Evolutionary conservation across 2,888 invertebrate genomes (phyloP), one percentile per base, ranked within the genome.

Genomic region (Therioaphis trifolii): DNA sequence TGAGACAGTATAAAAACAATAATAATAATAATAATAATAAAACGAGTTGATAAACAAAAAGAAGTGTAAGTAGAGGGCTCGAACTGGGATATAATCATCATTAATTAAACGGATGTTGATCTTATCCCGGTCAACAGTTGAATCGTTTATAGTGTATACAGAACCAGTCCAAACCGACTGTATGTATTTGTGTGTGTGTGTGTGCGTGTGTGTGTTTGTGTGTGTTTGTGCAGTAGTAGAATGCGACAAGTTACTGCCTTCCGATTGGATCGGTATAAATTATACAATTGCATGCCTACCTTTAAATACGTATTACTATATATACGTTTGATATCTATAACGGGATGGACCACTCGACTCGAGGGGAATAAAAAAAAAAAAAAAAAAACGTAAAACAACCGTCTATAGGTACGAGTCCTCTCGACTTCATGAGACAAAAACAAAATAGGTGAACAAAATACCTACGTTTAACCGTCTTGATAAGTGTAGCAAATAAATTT

Each of bases 91-190:
- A 82, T 82, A 82, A 82, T 82, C 82, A 66, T 82, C 82, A 82
- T 82, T 82, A 82, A 82, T 82, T 82, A 82, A 82, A 82, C 82
- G 82, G 82, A 82, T 82, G 82, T 82, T 82, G 82, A 82, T 82
- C 82, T 82, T 82, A 82, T 82, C 82, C 82, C 49, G 66, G 63
- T 40, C 82, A 74, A 11, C 82, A 27, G 72, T 74, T 35, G 82
- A 66, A 82, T 63, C 82, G 80, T 78, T 52, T 43, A 5, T 55
- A 69, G 80, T 78, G 52, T 43, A 5, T 55, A 69, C 68, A 82
- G 74, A 82, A 82, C 82, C 82, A 82, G 82, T 82, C 82, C 72
- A n/a, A 40, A 69, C 68, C 18, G 68, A 24, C 35, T 7, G 35
- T 35, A 7, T 35, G 35, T 35, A n/a, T n/a, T n/a, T n/a, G 49